phyloP scores from a whole-genome alignment of 2,113 vertebrate genomes.

The Pyxicephalus adspersus region DNA sequence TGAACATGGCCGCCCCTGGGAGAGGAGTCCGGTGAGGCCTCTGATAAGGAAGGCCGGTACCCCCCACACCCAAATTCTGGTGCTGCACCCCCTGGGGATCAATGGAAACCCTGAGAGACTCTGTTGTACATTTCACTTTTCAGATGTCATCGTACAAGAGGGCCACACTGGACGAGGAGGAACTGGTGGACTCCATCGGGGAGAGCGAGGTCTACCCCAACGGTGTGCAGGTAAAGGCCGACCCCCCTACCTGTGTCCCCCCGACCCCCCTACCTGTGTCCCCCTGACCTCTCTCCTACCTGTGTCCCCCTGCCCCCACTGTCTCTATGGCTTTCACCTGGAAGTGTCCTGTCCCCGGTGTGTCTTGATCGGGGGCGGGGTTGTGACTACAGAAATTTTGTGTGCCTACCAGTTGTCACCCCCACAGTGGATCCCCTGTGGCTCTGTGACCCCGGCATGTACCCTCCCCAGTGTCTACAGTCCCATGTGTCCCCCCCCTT shows the following conservation, averaged over 20 bases:
- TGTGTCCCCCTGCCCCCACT: no score
- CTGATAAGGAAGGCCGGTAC: background rate
- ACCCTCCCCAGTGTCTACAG: no score
- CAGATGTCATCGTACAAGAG: constrained; percentile 96
- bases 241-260: background rate
- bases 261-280: no score
- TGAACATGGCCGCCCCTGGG: background rate
- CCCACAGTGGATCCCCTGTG: no score
- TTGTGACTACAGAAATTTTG: no score
- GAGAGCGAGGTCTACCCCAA: constrained; percentile 83
- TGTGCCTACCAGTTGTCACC: no score
- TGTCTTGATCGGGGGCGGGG: no score
- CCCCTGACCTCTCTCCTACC: no score
- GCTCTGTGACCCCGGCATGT: no score
- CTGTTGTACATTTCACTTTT: constrained; percentile 78
- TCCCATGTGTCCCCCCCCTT: no score
- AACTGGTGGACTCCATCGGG: constrained; percentile 82
- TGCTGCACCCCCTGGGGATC: background rate
- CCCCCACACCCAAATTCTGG: background rate
- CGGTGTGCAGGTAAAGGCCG: constrained; percentile 80
- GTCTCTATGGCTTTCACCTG: no score
- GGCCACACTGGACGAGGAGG: constrained; percentile 91
- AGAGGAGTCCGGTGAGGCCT: background rate
- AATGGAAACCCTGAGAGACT: constrained; percentile 78
- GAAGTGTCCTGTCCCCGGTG: no score